Evolutionary conservation across 2,888 invertebrate genomes (phyloP), one percentile per base, ranked within the genome.

Genomic region (Agriopis marginaria): DNA sequence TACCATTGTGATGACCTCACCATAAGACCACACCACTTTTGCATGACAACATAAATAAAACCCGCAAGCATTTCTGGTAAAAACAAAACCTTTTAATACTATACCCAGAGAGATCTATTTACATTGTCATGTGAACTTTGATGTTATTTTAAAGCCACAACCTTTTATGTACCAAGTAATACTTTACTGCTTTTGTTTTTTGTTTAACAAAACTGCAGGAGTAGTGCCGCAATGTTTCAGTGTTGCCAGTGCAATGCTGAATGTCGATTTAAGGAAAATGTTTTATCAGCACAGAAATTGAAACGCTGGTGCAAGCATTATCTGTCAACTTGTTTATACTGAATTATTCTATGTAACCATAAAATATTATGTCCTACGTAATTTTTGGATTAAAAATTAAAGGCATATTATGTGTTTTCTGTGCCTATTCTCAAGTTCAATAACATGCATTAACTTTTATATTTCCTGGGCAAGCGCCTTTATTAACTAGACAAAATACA

Each of bases 281-380:
- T 88, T 88, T 83, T 84, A 82, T 89, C 86, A 86, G 85, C 86
- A 84, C 85, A 84, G 76, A 82, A 81, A 73, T 80, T 83, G 80
- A 86, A 86, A 76, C 78, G 87, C 89, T 89, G 91, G 85, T 87
- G 86, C 86, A 86, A 89, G 86, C 88, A 88, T 89, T 87, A 83
- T 84, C 85, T 89, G 85, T 85, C 84, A 87, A 87, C 88, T 89
- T 93, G 91, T 93, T 92, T 93, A 92, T 92, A 93, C 88, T 89
- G 89, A 90, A 89, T 88, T 89, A 91, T 90, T 89, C 86, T 91
- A 92, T 94, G 91, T 93, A 93, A 93, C 93, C 93, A 89, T 85
- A 90, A 92, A 91, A 92, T 92, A 92, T 89, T 90, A 90, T 92
- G 93, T 92, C 91, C 72, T 91, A 92, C 89, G 89, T 93, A 93